Evolutionary conservation across 2,113 vertebrate genomes (phyloP).

Genomic region (Edolisoma coerulescens): DNA sequence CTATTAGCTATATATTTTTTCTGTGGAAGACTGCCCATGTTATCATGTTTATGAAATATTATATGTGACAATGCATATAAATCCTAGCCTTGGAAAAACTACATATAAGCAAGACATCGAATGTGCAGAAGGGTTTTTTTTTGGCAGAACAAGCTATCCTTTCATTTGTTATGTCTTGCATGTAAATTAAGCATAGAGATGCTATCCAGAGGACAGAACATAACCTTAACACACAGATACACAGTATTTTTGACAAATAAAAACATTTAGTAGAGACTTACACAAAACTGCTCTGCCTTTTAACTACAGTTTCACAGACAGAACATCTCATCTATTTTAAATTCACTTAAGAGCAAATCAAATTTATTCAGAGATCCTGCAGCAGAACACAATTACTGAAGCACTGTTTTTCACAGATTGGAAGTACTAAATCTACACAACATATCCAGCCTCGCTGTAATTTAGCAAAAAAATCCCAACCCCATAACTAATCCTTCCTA

Average conservation of each 20-base stretch:
- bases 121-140: neutral
- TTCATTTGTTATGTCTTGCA: slow-evolving; percentile 21
- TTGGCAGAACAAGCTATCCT: neutral
- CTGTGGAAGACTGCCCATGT: neutral
- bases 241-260: neutral
- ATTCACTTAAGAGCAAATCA: slow-evolving; percentile 5
- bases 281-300: neutral
- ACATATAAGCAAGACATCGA: neutral
- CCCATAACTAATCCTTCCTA: neutral
- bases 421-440: neutral
- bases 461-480: neutral
- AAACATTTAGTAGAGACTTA: neutral
- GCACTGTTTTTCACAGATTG: neutral
- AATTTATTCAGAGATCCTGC: neutral
- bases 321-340: neutral
- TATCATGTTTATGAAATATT: slow-evolving; percentile 19
- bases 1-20: neutral
- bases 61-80: neutral
- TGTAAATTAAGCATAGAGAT: slow-evolving; percentile 10
- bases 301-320: neutral
- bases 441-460: neutral
- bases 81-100: slow-evolving; percentile 2
- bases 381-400: neutral
- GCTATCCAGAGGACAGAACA: slow-evolving; percentile 22
- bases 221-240: neutral